These are phyloP conservation scores for Onychomys leucogaster DNA, from an alignment of 2,797 vertebrate genomes.

Conservation along the genomic window DNA sequence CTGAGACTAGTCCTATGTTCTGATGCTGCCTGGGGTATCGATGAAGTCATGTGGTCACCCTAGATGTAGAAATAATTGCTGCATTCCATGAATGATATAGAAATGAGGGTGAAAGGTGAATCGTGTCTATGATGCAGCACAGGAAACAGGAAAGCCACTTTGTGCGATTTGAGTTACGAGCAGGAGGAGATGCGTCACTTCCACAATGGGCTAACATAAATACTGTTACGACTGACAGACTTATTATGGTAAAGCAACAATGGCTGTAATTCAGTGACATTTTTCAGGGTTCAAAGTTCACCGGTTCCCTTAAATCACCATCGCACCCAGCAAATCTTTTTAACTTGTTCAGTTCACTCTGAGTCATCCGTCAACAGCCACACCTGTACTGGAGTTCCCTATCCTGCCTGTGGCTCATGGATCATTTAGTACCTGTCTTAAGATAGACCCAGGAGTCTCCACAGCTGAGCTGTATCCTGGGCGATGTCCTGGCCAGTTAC, in stretches of 20 bases:
- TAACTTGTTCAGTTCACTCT: neutral
- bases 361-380: neutral
- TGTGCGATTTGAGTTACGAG: neutral
- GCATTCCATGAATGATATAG: neutral
- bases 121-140: neutral
- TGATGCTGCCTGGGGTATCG: neutral
- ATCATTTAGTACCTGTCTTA: neutral
- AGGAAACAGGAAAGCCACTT: neutral
- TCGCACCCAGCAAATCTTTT: conserved; percentile 22
- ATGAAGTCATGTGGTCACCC: neutral
- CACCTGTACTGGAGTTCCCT: neutral
- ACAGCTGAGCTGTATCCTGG: neutral
- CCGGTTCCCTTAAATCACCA: conserved; percentile 43
- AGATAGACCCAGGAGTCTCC: neutral
- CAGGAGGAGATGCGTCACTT: neutral
- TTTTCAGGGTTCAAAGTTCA: conserved; percentile 40
- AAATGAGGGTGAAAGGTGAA: neutral
- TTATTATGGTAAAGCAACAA: neutral
- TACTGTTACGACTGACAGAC: neutral
- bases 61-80: conserved; percentile 6
- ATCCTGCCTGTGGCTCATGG: neutral
- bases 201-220: conserved; percentile 7
- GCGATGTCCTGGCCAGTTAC: neutral
- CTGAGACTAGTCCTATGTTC: neutral
- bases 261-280: neutral